A percentile compares a stretch with the other conserved stretches of the same genome.
phyloP scores from a whole-genome alignment of 2,888 invertebrate species.

The Cistogaster globosa region DNA sequence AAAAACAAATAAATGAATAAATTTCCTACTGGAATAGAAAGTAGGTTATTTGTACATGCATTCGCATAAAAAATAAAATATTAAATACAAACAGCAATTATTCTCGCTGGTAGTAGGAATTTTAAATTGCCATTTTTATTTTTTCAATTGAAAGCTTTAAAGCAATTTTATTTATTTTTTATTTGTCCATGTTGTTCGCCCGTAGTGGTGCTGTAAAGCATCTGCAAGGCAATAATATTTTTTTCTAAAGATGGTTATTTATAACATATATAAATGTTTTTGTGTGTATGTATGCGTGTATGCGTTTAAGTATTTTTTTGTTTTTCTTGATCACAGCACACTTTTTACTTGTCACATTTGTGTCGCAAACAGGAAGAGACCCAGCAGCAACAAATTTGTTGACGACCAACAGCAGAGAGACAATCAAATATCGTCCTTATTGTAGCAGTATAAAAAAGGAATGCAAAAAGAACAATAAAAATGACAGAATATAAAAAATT shows the following conservation, averaged over 20 bases:
- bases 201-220: conserved; percentile 29
- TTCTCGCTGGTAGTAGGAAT: not conserved
- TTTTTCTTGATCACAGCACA: conserved; percentile 77
- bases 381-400: conserved; percentile 64
- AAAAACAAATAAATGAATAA: not conserved
- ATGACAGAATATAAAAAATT: conserved; percentile 48
- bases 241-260: conserved; percentile 19
- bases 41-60: not conserved
- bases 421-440: conserved; percentile 49
- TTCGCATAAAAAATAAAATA: not conserved
- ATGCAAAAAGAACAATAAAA: conserved; percentile 47
- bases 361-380: conserved; percentile 79
- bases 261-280: not conserved
- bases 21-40: not conserved
- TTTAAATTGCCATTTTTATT: not conserved
- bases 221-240: conserved; percentile 42
- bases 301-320: conserved; percentile 73
- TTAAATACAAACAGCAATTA: not conserved
- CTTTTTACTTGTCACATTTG: conserved; percentile 80
- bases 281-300: not conserved
- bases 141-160: conserved; percentile 1
- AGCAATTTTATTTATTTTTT: not conserved
- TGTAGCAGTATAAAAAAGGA: conserved; percentile 34
- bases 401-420: conserved; percentile 51
- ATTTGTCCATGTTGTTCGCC: not conserved